Base-by-base conservation (phyloP, 2,888 invertebrate species). In the Mesorhabditis sp. region DNA sequence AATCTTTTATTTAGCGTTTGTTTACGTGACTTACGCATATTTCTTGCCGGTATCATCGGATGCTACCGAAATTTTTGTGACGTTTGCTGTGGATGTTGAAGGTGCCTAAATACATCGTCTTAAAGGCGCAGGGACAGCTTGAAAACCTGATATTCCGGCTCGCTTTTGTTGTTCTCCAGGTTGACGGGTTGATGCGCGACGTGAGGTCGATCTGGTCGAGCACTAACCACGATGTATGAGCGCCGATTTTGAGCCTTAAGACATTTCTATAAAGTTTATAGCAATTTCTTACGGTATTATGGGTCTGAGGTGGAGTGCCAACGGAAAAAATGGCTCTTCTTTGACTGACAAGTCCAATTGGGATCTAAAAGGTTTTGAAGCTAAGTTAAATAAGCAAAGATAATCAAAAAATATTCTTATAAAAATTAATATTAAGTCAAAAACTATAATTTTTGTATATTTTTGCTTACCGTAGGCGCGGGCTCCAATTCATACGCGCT, bases 351-450 rank as follows among this genome's bases (percentile, higher is more conserved):
- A 50, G n/a, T 13, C 58, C 58, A 50, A 50, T n/a, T 13, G 58
- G 58, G 58, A 50, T 50, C 58, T 50, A 50, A n/a, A 50, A 50
- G 58, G n/a, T 50, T 10, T 50, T 50, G 7, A 50, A 50, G 58
- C 7, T 50, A 50, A 50, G n/a, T 13, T 50, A 50, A 10, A 50
- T 13, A 50, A n/a, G n/a, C n/a, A 13, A 50, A 13, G 58, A n/a
- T 50, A 50, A 50, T 13, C n/a, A 50, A n/a, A 50, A 50, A 50
- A 13, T 28, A 28, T 28, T 28, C 28, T 28, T 28, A 28, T 28
- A 28, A 28, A 28, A 28, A 28, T 28, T 28, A 28, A 28, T 28
- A 28, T 28, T 28, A 28, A 28, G 28, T 28, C 28, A 28, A 28
- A 28, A 28, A 28, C 28, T 28, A 28, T 28, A 28, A 28, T 28